Evolutionary conservation across 2,113 vertebrate species (phyloP).

Genomic region (Macheiramphus alcinus): DNA sequence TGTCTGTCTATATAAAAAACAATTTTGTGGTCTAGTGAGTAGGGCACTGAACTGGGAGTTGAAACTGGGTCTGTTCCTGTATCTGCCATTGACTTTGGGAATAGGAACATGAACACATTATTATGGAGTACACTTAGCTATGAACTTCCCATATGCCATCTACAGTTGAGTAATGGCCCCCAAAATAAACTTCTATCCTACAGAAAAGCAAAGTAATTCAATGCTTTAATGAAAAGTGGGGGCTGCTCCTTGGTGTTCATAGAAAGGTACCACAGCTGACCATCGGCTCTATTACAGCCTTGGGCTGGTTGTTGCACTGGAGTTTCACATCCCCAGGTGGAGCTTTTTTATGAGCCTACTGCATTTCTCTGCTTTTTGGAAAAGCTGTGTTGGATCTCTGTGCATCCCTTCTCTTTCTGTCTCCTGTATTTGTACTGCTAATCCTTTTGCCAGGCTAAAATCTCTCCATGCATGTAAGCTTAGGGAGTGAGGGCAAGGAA

Average conservation of each 20-base stretch:
- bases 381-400: background rate
- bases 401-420: background rate
- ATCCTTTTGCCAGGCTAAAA: background rate
- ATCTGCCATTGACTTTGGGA: slow-evolving; percentile 23
- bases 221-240: background rate
- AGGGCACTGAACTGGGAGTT: slow-evolving; percentile 30
- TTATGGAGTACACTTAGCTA: background rate
- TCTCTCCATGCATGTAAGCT: background rate
- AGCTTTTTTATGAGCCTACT: background rate
- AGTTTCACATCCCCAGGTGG: background rate
- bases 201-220: background rate
- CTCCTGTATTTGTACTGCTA: background rate
- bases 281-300: background rate
- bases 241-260: background rate
- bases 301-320: background rate
- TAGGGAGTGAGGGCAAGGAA: background rate
- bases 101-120: background rate
- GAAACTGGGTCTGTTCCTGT: slow-evolving; percentile 1
- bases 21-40: slow-evolving; percentile 55
- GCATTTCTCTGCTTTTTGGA: background rate
- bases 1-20: slow-evolving; percentile 24
- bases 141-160: background rate
- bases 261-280: background rate
- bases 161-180: background rate
- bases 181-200: background rate